Conservation (phyloP, 2,113 vertebrate species). For the Tachycineta bicolor region DNA sequence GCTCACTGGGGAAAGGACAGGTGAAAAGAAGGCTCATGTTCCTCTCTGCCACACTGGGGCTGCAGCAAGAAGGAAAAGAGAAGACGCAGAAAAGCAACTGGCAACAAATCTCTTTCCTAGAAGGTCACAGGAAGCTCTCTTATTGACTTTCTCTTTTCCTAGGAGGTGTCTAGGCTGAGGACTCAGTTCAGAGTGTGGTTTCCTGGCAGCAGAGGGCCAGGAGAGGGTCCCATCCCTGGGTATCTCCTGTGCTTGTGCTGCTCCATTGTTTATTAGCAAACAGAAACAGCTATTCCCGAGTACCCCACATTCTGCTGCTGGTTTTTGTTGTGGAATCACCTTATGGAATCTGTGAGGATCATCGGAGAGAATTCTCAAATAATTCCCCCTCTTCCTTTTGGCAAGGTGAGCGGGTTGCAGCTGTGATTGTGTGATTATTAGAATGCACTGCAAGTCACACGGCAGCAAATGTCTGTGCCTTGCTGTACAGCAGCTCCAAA, state of each 20-base stretch:
- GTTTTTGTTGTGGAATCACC: neutral
- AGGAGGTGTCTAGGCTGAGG: neutral
- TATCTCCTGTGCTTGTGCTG: neutral
- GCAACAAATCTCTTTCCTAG: neutral
- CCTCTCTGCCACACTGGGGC: neutral
- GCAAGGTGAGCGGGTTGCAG: neutral
- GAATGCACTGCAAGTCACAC: conserved; percentile 17
- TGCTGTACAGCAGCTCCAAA: conserved; percentile 10
- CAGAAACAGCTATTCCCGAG: neutral
- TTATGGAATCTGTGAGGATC: neutral
- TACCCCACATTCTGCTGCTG: neutral
- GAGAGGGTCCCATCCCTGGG: neutral
- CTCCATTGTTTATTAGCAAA: neutral
- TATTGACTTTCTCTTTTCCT: neutral
- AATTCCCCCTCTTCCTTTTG: neutral
- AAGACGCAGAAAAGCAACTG: neutral
- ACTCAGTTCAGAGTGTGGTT: neutral
- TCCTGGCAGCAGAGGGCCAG: neutral
- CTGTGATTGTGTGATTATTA: neutral
- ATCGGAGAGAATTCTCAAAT: neutral
- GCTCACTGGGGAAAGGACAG: neutral
- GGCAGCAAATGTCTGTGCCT: neutral
- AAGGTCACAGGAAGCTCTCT: neutral
- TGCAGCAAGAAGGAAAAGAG: neutral
- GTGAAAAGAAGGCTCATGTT: neutral